Conservation (phyloP, 2,113 vertebrate species). For the Rhagologus leucostigma region DNA sequence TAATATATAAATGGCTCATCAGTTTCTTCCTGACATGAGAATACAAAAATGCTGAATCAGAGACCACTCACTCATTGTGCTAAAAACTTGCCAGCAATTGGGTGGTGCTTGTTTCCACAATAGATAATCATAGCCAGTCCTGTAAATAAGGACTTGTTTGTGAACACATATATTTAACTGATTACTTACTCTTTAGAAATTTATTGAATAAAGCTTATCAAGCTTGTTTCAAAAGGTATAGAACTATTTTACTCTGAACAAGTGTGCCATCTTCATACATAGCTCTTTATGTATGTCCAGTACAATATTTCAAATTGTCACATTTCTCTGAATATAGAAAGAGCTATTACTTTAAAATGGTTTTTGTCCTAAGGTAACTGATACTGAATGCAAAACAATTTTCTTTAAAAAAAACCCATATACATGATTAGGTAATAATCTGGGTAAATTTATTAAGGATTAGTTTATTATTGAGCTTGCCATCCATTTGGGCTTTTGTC, state of each 20-base stretch:
- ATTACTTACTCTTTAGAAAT: background rate
- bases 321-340: background rate
- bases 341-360: background rate
- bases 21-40: background rate
- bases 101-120: background rate
- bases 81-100: background rate
- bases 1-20: background rate
- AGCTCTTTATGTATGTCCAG: background rate
- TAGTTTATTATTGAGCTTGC: constrained; percentile 1
- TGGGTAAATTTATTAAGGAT: background rate
- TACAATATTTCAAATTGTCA: background rate
- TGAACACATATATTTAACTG: background rate
- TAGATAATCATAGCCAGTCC: background rate
- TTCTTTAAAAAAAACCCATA: background rate
- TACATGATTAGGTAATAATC: background rate
- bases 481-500: background rate
- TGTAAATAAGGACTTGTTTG: background rate
- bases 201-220: background rate
- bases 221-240: background rate
- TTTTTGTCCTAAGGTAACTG: background rate
- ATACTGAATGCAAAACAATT: background rate
- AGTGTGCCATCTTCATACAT: background rate
- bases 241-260: background rate
- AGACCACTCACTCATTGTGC: background rate
- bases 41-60: background rate